Percentiles rank a stretch among this genome's conserved stretches.
These are phyloP conservation scores for Gyps fulvus DNA, from an alignment of 2,113 vertebrate species.

Conservation along the genomic window DNA sequence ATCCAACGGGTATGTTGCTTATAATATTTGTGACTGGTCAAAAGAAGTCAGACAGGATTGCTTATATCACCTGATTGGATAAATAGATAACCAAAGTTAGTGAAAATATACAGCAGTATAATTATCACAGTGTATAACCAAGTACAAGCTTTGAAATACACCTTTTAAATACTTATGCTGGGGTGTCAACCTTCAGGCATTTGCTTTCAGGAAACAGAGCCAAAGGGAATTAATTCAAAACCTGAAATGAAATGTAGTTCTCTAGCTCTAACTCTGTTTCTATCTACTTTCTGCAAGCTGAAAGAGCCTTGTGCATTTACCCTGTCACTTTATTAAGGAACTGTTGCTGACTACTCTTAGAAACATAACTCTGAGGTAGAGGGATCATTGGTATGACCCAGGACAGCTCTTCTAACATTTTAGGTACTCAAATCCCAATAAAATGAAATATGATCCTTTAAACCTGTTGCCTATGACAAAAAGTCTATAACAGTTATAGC, in stretches of 20 bases:
- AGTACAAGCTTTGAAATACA: neutral
- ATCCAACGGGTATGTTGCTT: neutral
- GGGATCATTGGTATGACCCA: neutral
- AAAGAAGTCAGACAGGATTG: neutral
- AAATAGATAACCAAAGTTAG: neutral
- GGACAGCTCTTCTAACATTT: neutral
- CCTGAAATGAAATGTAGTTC: neutral
- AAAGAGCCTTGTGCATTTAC: neutral
- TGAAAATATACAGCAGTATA: neutral
- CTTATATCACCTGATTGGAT: neutral
- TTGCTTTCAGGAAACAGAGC: neutral
- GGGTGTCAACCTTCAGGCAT: neutral
- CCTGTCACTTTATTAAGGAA: neutral
- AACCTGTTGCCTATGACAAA: neutral
- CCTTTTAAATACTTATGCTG: neutral
- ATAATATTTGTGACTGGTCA: neutral
- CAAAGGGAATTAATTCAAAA: neutral
- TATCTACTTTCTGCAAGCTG: neutral
- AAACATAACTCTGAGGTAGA: neutral
- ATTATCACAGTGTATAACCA: neutral
- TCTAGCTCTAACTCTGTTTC: neutral
- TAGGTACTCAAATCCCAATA: neutral
- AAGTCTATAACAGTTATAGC: neutral
- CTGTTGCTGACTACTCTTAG: neutral
- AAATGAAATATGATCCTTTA: neutral